A percentile compares a stretch with the other conserved stretches of the same genome.
Conservation (phyloP, 2,113 vertebrate species). For the Eulemur rufifrons region DNA sequence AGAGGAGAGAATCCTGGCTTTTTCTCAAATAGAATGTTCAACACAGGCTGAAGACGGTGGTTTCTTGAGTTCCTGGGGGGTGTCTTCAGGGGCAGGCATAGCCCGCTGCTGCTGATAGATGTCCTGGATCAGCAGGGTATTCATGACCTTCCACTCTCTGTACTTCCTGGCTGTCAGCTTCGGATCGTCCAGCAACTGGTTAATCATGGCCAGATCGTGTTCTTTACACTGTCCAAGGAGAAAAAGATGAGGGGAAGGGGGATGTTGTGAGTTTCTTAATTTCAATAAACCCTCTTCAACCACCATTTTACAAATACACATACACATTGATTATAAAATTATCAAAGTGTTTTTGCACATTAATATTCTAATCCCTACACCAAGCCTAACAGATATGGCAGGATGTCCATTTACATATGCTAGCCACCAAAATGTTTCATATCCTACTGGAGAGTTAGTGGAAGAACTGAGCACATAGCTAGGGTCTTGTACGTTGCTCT, state of each 20-base stretch:
- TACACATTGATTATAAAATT: background rate
- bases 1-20: background rate
- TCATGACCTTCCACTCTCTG: slow-evolving; percentile 93
- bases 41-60: slow-evolving; percentile 33
- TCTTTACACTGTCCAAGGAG: slow-evolving; percentile 91
- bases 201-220: slow-evolving; percentile 92
- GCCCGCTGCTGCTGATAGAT: slow-evolving; percentile 82
- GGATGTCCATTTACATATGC: background rate
- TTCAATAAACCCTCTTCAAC: background rate
- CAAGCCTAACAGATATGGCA: background rate
- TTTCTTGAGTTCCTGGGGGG: slow-evolving; percentile 62
- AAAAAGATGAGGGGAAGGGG: background rate
- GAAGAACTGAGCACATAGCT: background rate
- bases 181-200: slow-evolving; percentile 90
- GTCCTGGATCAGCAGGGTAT: slow-evolving; percentile 91
- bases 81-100: slow-evolving; percentile 66
- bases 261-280: background rate
- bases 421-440: background rate
- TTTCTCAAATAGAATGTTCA: slow-evolving; percentile 81
- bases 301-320: background rate
- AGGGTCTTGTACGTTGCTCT: background rate
- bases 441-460: no score
- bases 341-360: background rate
- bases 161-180: slow-evolving; percentile 91
- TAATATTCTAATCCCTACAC: background rate